Evolutionary conservation across 2,888 invertebrate genomes (phyloP).

Genomic region (Cactoblastis cactorum): DNA sequence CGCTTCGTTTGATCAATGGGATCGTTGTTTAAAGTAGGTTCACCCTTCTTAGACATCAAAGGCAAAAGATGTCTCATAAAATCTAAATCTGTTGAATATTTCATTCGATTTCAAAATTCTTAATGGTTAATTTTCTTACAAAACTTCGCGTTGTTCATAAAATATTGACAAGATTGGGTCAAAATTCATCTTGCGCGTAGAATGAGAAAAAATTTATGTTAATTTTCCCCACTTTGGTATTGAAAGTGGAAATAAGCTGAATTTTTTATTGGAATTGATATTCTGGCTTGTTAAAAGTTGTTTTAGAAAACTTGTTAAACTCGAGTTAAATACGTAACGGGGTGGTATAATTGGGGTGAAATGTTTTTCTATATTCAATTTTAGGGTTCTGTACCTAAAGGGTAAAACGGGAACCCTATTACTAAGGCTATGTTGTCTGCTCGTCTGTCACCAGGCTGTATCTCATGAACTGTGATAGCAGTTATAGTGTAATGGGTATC

Average conservation of each 20-base stretch:
- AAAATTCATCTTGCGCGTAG: not conserved
- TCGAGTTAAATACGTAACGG: conserved; percentile 7
- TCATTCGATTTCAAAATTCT: not conserved
- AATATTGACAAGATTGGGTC: not conserved
- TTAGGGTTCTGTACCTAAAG: too few species aligned
- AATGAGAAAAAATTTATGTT: conserved; percentile 1
- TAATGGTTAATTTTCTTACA: not conserved
- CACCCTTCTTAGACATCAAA: not conserved
- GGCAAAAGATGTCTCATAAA: not conserved
- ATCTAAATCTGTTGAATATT: conserved; percentile 1
- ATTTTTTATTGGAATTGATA: conserved; percentile 13
- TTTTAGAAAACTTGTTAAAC: conserved; percentile 12
- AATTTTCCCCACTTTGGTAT: conserved; percentile 1
- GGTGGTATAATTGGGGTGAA: conserved; percentile 4
- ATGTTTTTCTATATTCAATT: not conserved
- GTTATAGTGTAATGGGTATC: too few species aligned
- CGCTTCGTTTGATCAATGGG: too few species aligned
- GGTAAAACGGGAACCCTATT: too few species aligned
- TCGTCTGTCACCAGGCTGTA: too few species aligned
- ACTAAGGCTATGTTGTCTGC: too few species aligned
- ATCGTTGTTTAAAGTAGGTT: too few species aligned
- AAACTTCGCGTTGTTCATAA: not conserved
- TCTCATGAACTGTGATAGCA: too few species aligned
- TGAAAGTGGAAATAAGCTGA: conserved; percentile 10
- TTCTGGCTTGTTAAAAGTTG: conserved; percentile 14